These are phyloP conservation scores for Colinus virginianus DNA, from an alignment of 2,113 vertebrate species.

Conservation along the genomic window DNA sequence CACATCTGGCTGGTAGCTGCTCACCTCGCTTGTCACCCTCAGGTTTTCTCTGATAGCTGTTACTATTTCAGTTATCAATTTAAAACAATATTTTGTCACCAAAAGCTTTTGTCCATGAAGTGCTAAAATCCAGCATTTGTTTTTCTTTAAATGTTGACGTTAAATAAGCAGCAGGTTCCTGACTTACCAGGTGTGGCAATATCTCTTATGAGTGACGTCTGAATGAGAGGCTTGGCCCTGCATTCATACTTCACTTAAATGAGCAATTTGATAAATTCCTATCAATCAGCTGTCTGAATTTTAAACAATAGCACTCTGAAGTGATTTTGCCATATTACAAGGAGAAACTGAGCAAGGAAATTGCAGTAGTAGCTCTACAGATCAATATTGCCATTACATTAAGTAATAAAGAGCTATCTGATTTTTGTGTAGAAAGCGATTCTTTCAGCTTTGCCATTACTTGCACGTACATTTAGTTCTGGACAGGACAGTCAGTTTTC, in stretches of 20 bases:
- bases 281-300: not conserved
- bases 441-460: not conserved
- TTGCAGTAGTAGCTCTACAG: not conserved
- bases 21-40: not conserved
- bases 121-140: not conserved
- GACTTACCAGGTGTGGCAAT: not conserved
- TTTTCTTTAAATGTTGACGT: not conserved
- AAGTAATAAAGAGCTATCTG: not conserved
- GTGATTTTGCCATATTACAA: not conserved
- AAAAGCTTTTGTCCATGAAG: not conserved
- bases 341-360: not conserved
- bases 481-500: not conserved
- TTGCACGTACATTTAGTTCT: not conserved
- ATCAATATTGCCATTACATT: conserved; percentile 2
- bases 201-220: not conserved
- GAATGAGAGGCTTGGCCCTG: not conserved
- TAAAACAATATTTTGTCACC: not conserved
- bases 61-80: not conserved
- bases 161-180: not conserved
- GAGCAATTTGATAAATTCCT: not conserved
- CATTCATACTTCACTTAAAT: not conserved
- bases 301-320: not conserved
- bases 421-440: not conserved
- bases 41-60: not conserved
- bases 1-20: not conserved